Evolutionary conservation across 2,797 vertebrate species (phyloP).

Genomic region (Phalloptychus januarius): DNA sequence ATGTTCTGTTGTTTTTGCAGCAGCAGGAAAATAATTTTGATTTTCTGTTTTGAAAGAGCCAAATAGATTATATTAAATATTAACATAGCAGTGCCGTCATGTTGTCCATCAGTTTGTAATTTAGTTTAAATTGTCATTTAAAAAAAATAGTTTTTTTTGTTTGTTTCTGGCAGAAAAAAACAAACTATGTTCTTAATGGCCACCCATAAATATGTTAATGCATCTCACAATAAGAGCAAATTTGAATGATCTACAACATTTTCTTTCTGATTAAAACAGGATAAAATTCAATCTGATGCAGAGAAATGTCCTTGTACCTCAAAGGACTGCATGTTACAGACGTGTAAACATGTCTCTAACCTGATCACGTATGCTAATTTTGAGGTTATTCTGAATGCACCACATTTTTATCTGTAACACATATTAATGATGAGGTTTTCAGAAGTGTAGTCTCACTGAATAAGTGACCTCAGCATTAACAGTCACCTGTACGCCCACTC

Average conservation of each 20-base stretch:
- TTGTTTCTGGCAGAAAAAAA: not conserved
- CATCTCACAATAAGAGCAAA: not conserved
- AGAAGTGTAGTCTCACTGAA: constrained; percentile 57
- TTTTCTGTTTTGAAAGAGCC: not conserved
- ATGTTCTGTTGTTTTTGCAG: not conserved
- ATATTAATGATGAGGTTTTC: constrained; percentile 66
- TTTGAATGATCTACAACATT: not conserved
- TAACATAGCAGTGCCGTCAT: not conserved
- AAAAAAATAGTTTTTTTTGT: not conserved
- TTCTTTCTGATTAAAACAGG: not conserved
- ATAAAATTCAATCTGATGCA: not conserved
- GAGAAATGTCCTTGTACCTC: not conserved
- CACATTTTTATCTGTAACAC: constrained; percentile 24
- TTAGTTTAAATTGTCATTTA: not conserved
- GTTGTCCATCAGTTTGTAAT: not conserved
- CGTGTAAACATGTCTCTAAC: not conserved
- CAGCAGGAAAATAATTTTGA: not conserved
- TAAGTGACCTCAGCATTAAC: constrained; percentile 67
- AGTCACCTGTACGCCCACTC: constrained; percentile 36
- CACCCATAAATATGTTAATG: not conserved
- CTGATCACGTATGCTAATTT: constrained; percentile 51
- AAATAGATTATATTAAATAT: not conserved
- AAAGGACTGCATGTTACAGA: not conserved
- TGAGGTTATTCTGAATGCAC: constrained; percentile 54
- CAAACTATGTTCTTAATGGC: not conserved